Conservation (phyloP, 2,888 invertebrate genomes). For the Drosophila nr. perissopoda region DNA sequence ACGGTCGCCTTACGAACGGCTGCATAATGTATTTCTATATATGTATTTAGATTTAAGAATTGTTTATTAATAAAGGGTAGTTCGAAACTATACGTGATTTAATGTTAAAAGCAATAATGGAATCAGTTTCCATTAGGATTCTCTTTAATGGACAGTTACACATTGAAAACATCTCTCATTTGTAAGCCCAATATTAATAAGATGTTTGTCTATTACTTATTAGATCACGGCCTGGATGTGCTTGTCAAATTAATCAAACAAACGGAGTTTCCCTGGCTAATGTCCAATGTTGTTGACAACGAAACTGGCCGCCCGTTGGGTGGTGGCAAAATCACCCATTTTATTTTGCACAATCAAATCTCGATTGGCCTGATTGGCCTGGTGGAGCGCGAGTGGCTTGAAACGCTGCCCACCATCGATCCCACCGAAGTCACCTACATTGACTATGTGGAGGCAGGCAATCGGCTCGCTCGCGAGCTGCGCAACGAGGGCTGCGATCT, state of each 20-base stretch:
- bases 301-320: conserved; percentile 92
- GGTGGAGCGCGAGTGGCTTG: conserved; percentile 94
- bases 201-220: conserved; percentile 8
- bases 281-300: conserved; percentile 96
- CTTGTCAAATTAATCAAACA: conserved; percentile 91
- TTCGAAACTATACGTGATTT: too few species aligned
- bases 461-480: conserved; percentile 89
- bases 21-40: too few species aligned
- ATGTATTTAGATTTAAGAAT: too few species aligned
- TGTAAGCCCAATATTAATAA: not conserved
- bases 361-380: conserved; percentile 91
- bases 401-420: conserved; percentile 94
- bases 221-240: conserved; percentile 96
- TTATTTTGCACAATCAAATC: conserved; percentile 91
- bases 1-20: too few species aligned
- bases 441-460: conserved; percentile 92
- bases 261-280: conserved; percentile 95
- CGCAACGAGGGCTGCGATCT: conserved; percentile 92
- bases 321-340: conserved; percentile 92
- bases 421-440: conserved; percentile 94
- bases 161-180: not conserved
- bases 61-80: too few species aligned
- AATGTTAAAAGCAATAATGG: not conserved
- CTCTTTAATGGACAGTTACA: not conserved
- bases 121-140: not conserved